Evolutionary conservation across 2,797 vertebrate species (phyloP).

Genomic region (Rhodeus uyekii): DNA sequence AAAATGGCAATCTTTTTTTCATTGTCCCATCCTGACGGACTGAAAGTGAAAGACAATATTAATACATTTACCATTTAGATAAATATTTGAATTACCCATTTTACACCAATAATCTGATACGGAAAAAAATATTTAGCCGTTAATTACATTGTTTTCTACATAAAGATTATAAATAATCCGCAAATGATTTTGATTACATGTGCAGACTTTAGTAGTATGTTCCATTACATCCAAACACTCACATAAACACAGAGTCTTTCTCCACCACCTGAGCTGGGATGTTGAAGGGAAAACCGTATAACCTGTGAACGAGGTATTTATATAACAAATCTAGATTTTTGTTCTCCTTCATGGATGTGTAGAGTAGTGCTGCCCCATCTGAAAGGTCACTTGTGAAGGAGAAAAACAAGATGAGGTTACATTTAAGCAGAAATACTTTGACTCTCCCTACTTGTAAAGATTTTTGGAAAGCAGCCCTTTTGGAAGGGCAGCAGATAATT

Average conservation of each 20-base stretch:
- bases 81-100: neutral
- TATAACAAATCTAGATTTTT: conserved; percentile 98
- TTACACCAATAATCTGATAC: neutral
- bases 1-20: conserved; percentile 98
- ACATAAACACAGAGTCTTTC: conserved; percentile 98
- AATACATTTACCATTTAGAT: neutral
- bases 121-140: too few species aligned
- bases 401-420: neutral
- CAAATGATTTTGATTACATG: neutral
- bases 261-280: conserved; percentile 93
- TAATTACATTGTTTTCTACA: neutral
- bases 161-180: neutral
- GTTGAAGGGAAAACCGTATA: conserved; percentile 95
- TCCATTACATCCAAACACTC: conserved; percentile 66
- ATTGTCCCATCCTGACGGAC: conserved; percentile 98
- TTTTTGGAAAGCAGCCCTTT: conserved; percentile 8
- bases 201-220: neutral
- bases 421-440: neutral
- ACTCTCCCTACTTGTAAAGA: neutral
- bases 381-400: conserved; percentile 51
- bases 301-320: conserved; percentile 97
- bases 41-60: conserved; percentile 63
- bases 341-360: conserved; percentile 98
- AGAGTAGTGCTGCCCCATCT: conserved; percentile 97
- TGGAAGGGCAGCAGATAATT: neutral